Evolutionary conservation across 2,888 invertebrate species (phyloP), one percentile per base, ranked within the genome.

Genomic region (Panorpa germanica): DNA sequence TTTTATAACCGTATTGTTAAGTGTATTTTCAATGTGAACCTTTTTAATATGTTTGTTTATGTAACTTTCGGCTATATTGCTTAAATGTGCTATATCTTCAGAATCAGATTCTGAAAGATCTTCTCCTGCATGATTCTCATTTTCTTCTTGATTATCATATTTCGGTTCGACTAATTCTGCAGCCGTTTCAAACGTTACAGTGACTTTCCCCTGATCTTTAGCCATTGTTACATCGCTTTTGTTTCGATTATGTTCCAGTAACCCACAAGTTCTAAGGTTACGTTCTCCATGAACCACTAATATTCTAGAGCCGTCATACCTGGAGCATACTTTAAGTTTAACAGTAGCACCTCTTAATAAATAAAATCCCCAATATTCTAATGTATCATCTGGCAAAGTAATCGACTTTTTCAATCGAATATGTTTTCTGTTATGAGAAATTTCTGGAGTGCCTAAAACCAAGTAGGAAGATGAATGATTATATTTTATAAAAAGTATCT

Each of bases 311-410:
- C 83, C 83, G 40, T 72, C 66, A 47, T 66, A 75, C 45, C 75
- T 65, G 8, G 83, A 82, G 47, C 83, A 85, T 25, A 77, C 74
- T 44, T 77, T 75, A 14, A 85, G 54, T 38, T 68, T 65, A 3
- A 85, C 81, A 8, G 65, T 65, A 2, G 83, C 80, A 14, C 81
- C 82, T 50, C 71, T 68, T 28, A 80, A 57, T 26, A 85, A 57
- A 54, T 76, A 83, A 53, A 85, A 83, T 3, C 83, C 82, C 82
- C 82, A 85, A 50, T 83, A 85, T 49, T 85, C 83, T 19, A 83
- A 53, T 7, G 82, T 81, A 43, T 83, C 83, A 48, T 83, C 83
- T 1, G 80, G 81, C 37, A 85, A 52, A 3, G 61, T 64, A 76
- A 85, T 80, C 5, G 78, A 78, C 46, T 83, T 83, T 47, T 72